Evolutionary conservation across 2,888 invertebrate genomes (phyloP).

Genomic region (Disparrhopalites patrizii): DNA sequence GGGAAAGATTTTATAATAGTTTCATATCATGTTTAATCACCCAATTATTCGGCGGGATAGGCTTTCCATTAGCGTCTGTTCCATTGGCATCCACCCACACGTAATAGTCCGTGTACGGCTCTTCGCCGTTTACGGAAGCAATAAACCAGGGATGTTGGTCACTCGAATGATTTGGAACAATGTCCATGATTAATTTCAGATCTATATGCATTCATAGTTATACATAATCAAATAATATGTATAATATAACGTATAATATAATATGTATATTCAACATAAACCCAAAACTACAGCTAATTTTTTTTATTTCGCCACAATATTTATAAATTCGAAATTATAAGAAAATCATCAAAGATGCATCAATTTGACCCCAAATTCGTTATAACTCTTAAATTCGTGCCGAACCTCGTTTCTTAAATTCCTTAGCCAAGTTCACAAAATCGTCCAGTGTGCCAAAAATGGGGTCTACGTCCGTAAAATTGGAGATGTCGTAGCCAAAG

Average conservation of each 20-base stretch:
- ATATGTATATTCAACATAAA: no score
- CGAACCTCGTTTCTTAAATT: slow-evolving; percentile 55
- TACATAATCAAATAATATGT: no score
- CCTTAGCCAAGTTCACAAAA: slow-evolving; percentile 57
- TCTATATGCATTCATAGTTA: no score
- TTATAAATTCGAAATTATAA: no score
- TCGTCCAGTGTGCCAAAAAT: slow-evolving; percentile 71
- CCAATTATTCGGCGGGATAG: slow-evolving; percentile 49
- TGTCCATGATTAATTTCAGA: slow-evolving; percentile 66
- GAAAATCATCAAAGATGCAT: no score
- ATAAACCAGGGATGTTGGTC: slow-evolving; percentile 68
- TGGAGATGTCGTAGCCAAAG: slow-evolving; percentile 80
- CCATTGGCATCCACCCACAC: slow-evolving; percentile 60
- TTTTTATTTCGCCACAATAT: no score
- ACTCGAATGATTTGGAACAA: slow-evolving; percentile 70
- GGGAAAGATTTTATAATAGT: no score
- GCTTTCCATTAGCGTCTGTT: slow-evolving; percentile 52
- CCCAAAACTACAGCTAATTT: no score
- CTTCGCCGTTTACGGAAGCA: slow-evolving; percentile 59
- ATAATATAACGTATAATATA: no score
- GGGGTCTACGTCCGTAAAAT: slow-evolving; percentile 68
- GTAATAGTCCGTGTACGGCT: slow-evolving; percentile 68
- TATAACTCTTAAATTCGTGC: background rate
- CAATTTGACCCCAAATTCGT: no score
- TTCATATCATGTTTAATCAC: no score